Base-by-base conservation (phyloP, 2,113 vertebrate genomes). In the Porphyrio hochstetteri region DNA sequence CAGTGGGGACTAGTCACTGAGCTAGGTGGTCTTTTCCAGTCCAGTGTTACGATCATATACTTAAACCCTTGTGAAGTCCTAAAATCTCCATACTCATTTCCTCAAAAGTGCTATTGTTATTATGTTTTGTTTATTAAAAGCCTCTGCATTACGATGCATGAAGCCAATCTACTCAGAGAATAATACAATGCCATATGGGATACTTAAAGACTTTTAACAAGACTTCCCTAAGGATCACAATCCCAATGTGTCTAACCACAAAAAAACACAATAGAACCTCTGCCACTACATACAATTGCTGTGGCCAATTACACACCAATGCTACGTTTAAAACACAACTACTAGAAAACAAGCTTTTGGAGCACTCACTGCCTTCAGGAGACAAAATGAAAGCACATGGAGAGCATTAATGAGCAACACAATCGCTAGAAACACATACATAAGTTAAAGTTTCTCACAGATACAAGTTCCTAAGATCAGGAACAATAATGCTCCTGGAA, bases 21-120 rank as follows among this genome's bases (percentile, higher is more conserved):
- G n/a, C 94, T 94, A 96, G 95, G 95, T 94, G 95, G 95, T 96
- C 94, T 92, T 83, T 88, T 80, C 91, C 95, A 95, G 29, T 11
- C 38, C 82, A 90, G 82, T 23, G 71, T 74, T 69, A 82, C 1
- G 28, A 90, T 67, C 40, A 3, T 68, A 77, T 27, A 77, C 68
- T n/a, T 90, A 92, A 96, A 48, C 36, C 71, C 88, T 86, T 77
- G 68, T 77, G 79, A 94, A 95, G 64, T 3, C 88, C 91, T 75
- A 67, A 78, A 88, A 93, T 81, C 64, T 96, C 92, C 96, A 95
- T 52, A 82, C 95, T 86, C 82, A 11, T 81, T 95, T 96, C 94
- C 94, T 95, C 93, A 96, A 95, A 97, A 97, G 91, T 77, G 59
- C 78, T 11, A 97, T 90, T 95, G 94, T 95, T 96, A 53, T 13